Evolutionary conservation across 2,888 invertebrate species (phyloP), one percentile per base, ranked within the genome.

Genomic region (Tetanocera ferruginea): DNA sequence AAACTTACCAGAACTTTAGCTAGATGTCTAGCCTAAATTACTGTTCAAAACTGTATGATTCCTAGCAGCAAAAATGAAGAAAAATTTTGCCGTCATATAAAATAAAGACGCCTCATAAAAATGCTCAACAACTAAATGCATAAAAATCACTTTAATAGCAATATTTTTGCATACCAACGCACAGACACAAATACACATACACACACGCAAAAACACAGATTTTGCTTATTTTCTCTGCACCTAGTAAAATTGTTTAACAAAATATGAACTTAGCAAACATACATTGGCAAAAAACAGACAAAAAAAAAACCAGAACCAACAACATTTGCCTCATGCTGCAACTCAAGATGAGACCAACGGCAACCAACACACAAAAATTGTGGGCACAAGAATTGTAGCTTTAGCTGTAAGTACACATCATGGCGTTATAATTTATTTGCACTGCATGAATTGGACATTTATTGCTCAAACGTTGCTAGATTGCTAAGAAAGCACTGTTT

Each of bases 401-500:
- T 19, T 23, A 72, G 37, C n/a, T 43, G 60, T n/a, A 60, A 57
- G 23, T 51, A 31, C 64, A 52, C 51, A 31, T 69, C 57, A 52
- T 55, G 75, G 77, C 69, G 77, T 77, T 77, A 74, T 77, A 77
- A 77, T 77, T 77, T 77, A 77, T 77, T 74, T 77, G 73, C 67
- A 74, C 73, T 69, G 67, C 77, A 77, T 77, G 77, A 77, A 66
- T 77, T 77, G 73, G 77, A 77, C 77, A 74, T 77, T 77, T 77
- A 77, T 77, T 77, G 73, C 73, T 74, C 67, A 74, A 72, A 64
- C 66, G 75, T 67, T 75, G 75, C 25, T 34, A 31, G 67, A 17
- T 19, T 19, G 51, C 62, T 28, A 52, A 34, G n/a, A 49, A 49
- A 14, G 23, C 17, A 51, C 6, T 17, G 19, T 17, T 25, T 70